Conservation (phyloP, 2,113 vertebrate genomes). For the Myrmecobius fasciatus region DNA sequence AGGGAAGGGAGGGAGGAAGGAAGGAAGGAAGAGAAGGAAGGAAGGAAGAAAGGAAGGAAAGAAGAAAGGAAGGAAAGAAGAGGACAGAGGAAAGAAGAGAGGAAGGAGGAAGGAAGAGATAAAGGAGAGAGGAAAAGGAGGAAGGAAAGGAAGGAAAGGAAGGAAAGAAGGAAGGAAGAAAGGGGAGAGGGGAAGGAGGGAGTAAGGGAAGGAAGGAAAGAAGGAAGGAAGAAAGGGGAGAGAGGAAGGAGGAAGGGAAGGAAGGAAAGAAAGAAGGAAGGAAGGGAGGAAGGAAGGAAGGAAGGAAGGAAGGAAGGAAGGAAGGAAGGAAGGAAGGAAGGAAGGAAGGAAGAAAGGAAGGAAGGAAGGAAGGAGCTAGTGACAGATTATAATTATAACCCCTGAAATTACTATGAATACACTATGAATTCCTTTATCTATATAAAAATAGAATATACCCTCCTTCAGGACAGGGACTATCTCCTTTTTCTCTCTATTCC, state of each 20-base stretch:
- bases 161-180: no score
- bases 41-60: neutral
- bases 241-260: no score
- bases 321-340: neutral
- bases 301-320: no score
- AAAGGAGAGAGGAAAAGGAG: fast-evolving
- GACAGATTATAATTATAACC: neutral
- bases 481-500: neutral
- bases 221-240: neutral
- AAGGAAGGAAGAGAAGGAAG: no score
- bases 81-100: neutral
- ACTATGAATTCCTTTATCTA: neutral
- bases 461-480: neutral
- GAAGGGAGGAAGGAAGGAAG: neutral
- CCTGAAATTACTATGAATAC: neutral
- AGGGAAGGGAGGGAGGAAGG: neutral
- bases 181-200: no score
- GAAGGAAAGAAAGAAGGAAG: no score
- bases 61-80: no score
- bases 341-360: no score
- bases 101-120: no score
- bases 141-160: no score
- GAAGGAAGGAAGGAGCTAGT: no score
- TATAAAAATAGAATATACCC: neutral
- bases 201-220: no score